Base-by-base conservation (phyloP, 2,888 invertebrate genomes). In the Drosophila sordidapex region DNA sequence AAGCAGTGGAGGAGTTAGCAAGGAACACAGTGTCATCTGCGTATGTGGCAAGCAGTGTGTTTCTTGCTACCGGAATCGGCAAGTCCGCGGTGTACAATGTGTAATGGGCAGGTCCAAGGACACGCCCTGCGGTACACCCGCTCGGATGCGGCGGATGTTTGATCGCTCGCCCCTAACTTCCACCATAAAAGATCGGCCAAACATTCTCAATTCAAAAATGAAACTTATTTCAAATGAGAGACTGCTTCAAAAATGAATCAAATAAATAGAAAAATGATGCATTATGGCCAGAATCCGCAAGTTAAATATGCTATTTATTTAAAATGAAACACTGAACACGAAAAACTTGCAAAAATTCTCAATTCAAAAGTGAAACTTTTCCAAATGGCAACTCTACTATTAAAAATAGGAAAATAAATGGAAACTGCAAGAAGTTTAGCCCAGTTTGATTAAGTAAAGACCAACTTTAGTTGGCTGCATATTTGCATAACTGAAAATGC, bases 401-500 rank as follows among this genome's bases (percentile, higher is more conserved):
- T 21, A 11, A 43, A 43, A 43, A 6, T 2, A 11, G 21, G 43
- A 43, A 46, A 15, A 46, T 25, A 46, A 46, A 25, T 46, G 15
- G 15, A 8, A 46, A 15, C 25, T 46, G 4, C 25, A 46, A 38
- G 36, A 54, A 38, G 2, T 38, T 54, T 38, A 11, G 25, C 25
- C 15, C 15, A 35, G 35, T 53, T 35, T 53, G 29, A 29, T 25
- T 25, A 25, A n/a, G 11, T 29, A 29, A 29, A 29, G 31, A n/a
- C 65, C 29, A 52, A 52, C 8, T 18, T n/a, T 3, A 25, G n/a
- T 18, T 27, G 21, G 7, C 33, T 31, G 40, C n/a, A 72, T 54
- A 27, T 59, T 71, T 31, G 36, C 36, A 40, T 49, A 59, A 33
- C 21, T 54, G 33, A 58, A 57, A 51, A 18, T 40, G 40, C 27